A percentile compares a stretch with the other conserved stretches of the same genome.
Evolutionary conservation across 2,113 vertebrate species (phyloP).

Genomic region (Thomomys bottae): DNA sequence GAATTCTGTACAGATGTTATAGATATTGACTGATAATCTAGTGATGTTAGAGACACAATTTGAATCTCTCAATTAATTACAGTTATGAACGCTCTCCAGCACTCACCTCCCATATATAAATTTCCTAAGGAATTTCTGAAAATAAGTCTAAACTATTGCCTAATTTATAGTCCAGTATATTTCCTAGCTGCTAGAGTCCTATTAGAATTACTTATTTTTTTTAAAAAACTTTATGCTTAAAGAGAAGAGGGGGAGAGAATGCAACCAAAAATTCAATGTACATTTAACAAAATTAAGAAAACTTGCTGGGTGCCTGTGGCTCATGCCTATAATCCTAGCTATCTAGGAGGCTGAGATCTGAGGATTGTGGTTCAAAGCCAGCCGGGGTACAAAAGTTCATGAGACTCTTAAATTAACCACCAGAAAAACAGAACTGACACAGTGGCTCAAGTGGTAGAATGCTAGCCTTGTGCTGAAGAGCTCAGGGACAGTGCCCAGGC

Average conservation of each 20-base stretch:
- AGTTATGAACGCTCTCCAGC: neutral
- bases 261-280: too few relatives aligned
- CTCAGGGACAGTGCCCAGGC: too few relatives aligned
- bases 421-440: too few relatives aligned
- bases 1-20: neutral
- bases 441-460: too few relatives aligned
- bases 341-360: too few relatives aligned
- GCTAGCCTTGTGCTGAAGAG: too few relatives aligned
- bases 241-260: neutral
- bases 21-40: neutral
- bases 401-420: too few relatives aligned
- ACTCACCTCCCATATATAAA: neutral
- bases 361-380: too few relatives aligned
- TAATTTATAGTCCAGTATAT: neutral
- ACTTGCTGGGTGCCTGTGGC: too few relatives aligned
- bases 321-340: too few relatives aligned
- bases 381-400: too few relatives aligned
- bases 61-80: neutral
- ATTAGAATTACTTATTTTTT: neutral
- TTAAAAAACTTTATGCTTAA: neutral
- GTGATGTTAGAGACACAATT: neutral
- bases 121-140: conserved; percentile 30
- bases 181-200: neutral
- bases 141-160: conserved; percentile 1
- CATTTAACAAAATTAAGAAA: too few relatives aligned